A percentile compares a stretch with the other conserved stretches of the same genome.
phyloP scores from a whole-genome alignment of 1,140 invertebrate genomes.

The Dinoponera quadriceps region DNA sequence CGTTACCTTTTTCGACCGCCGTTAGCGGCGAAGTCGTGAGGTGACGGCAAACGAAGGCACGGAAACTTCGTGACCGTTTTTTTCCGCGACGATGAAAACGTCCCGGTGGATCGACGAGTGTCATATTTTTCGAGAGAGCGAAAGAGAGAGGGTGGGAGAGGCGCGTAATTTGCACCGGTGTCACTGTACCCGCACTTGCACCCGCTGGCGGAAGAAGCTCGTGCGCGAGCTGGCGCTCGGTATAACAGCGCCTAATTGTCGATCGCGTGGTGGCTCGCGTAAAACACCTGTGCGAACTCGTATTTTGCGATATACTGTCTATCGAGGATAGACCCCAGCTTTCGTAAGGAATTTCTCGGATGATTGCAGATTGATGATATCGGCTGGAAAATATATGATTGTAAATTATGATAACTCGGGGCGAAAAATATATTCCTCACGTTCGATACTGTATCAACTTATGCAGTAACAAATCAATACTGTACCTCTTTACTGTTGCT shows the following conservation, averaged over 20 bases:
- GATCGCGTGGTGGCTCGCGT: not conserved
- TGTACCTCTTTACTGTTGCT: too few relatives aligned
- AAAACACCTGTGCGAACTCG: not conserved
- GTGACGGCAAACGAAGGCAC: constrained; percentile 71
- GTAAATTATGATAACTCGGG: not conserved
- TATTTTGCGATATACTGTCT: not conserved
- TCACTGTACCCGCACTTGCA: not conserved
- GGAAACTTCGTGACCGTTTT: constrained; percentile 67
- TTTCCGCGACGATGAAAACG: constrained; percentile 72
- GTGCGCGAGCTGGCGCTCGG: not conserved
- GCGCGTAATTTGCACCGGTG: constrained; percentile 57
- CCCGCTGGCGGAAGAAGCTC: not conserved
- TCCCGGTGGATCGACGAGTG: constrained; percentile 67
- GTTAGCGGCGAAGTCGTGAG: constrained; percentile 68
- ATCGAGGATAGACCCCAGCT: not conserved
- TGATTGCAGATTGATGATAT: not conserved
- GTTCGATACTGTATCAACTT: too few relatives aligned
- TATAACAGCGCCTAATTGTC: constrained; percentile 32
- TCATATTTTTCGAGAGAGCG: constrained; percentile 67
- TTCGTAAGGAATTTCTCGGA: not conserved
- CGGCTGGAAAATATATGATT: not conserved
- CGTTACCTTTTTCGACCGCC: constrained; percentile 67
- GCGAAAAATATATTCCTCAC: not conserved
- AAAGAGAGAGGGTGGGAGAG: not conserved
- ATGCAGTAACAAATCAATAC: too few relatives aligned